Conservation (phyloP, 2,797 vertebrate species). For the Ctenochaetus hawaiiensis region DNA sequence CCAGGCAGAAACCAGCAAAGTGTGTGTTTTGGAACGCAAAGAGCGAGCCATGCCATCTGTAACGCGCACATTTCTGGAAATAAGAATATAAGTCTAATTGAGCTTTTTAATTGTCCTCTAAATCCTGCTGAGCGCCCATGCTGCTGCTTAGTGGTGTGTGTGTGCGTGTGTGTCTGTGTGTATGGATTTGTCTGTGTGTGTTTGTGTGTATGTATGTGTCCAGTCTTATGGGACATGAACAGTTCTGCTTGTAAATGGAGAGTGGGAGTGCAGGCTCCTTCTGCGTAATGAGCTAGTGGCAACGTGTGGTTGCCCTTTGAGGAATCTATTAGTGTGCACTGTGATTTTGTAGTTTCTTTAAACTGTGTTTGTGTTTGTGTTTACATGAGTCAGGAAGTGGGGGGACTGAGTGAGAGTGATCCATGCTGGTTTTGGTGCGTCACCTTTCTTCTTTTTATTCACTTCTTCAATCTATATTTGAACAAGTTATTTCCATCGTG, state of each 20-base stretch:
- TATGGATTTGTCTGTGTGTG: conserved; percentile 22
- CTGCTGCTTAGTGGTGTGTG: conserved; percentile 68
- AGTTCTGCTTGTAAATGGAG: conserved; percentile 39
- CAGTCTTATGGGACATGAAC: conserved; percentile 57
- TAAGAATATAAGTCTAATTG: conserved; percentile 78
- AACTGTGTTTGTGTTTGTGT: conserved; percentile 11
- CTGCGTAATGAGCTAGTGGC: conserved; percentile 63
- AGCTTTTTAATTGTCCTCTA: conserved; percentile 83
- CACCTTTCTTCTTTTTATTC: not conserved
- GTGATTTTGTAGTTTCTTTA: conserved; percentile 32
- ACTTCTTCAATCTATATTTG: not conserved
- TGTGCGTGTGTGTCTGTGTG: conserved; percentile 24
- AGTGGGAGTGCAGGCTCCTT: conserved; percentile 42
- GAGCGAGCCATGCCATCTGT: conserved; percentile 75
- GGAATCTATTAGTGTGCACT: conserved; percentile 46
- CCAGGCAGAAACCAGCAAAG: conserved; percentile 62
- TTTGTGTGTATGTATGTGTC: conserved; percentile 37
- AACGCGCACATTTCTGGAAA: conserved; percentile 66
- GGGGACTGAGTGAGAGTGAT: conserved; percentile 4
- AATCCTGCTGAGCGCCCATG: conserved; percentile 77
- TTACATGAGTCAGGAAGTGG: conserved; percentile 25
- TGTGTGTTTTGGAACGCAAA: conserved; percentile 66
- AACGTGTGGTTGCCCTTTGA: conserved; percentile 62
- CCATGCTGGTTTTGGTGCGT: conserved; percentile 14
- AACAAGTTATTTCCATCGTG: conserved; percentile 15